Evolutionary conservation across 2,113 vertebrate species (phyloP), one percentile per base, ranked within the genome.

Genomic region (Tachysurus vachellii): DNA sequence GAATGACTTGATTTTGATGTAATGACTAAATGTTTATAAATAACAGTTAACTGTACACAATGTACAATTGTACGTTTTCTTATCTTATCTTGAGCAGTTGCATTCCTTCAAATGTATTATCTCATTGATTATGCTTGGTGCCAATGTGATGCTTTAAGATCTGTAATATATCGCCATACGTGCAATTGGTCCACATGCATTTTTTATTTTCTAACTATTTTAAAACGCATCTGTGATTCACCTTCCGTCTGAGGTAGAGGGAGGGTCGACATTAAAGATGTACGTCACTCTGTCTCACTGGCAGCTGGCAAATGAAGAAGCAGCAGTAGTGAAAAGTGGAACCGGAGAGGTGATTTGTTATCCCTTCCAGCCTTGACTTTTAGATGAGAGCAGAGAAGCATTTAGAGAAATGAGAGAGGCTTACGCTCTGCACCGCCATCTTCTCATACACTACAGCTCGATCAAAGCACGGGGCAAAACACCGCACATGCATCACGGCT

Each of bases 141-240:
- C 93, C 92, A 94, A 94, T 10, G 28, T 36, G 3, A 89, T 89
- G 90, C 64, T 71, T 85, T 44, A 92, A 92, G 88, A 94, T 93
- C 93, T 93, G 93, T 94, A 91, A 93, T 94, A 91, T 92, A 91
- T 90, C 90, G 90, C 92, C 83, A 19, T 92, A 88, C 91, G 91
- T 89, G 89, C 86, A 86, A 91, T 90, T 50, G 87, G 91, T 91
- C 82, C 59, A 86, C 82, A 88, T 88, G 91, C 44, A 47, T 93
- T 94, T 91, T 92, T 36, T 36, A 36, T 71, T 21, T 73, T 17
- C 10, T 23, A 19, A 23, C 36, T 19, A 44, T 73, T 91, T 90
- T 93, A 94, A 94, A 95, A 93, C 93, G 92, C 90, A 92, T 89
- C 92, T 54, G 59, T 91, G 90, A 90, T 90, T 92, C 89, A 90